Evolutionary conservation across 2,113 vertebrate species (phyloP).

Genomic region (Martes martes): DNA sequence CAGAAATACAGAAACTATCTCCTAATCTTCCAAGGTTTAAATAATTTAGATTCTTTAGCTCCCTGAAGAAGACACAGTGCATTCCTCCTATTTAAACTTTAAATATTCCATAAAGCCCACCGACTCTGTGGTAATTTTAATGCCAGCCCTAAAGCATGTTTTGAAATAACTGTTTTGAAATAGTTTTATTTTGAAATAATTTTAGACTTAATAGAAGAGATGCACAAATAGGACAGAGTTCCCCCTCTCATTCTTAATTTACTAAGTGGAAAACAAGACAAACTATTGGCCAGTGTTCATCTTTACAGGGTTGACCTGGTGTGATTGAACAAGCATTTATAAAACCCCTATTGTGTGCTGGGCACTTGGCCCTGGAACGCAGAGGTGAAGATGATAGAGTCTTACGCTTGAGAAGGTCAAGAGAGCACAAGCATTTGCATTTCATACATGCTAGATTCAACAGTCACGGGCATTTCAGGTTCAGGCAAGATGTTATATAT

Average conservation of each 20-base stretch:
- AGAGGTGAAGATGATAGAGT: not conserved
- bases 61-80: not conserved
- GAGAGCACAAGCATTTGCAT: fast-evolving
- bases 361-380: not conserved
- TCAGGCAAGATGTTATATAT: not conserved
- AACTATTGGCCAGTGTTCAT: not conserved
- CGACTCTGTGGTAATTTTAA: not conserved
- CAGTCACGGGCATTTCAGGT: not conserved
- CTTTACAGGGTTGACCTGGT: not conserved
- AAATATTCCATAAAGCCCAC: not conserved
- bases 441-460: not conserved
- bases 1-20: not conserved
- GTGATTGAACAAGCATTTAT: not conserved
- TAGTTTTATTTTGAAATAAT: not conserved
- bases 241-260: not conserved
- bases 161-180: no score
- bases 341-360: not conserved
- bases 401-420: not conserved
- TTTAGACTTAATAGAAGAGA: not conserved
- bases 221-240: not conserved
- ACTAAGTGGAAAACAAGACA: not conserved
- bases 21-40: not conserved
- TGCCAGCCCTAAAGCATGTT: not conserved
- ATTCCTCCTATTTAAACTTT: not conserved
- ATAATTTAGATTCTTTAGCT: not conserved